A percentile compares a stretch with the other conserved stretches of the same genome.
phyloP scores from a whole-genome alignment of 2,888 invertebrate genomes.

The Aspidiotus rigidus region DNA sequence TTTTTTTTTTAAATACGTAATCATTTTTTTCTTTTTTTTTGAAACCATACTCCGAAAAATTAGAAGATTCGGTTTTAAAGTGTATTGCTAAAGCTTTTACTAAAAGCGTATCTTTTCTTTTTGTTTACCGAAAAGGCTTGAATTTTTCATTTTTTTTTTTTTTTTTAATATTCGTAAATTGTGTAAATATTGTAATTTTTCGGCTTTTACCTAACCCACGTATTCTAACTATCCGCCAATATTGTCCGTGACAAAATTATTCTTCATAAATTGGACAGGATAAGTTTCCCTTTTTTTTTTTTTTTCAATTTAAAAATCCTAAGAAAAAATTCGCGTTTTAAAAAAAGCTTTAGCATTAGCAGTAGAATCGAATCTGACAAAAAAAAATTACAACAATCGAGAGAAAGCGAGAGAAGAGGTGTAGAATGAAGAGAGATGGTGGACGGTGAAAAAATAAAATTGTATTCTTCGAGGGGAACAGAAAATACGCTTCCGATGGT shows the following conservation, averaged over 20 bases:
- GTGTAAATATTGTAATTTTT: slow-evolving; percentile 21
- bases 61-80: slow-evolving; percentile 22
- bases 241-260: neutral
- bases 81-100: slow-evolving; percentile 30
- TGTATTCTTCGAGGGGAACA: slow-evolving; percentile 7
- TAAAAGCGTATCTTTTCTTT: slow-evolving; percentile 9
- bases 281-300: neutral
- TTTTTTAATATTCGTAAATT: slow-evolving; percentile 18
- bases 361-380: slow-evolving; percentile 7
- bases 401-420: neutral
- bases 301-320: neutral
- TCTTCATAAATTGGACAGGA: neutral
- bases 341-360: slow-evolving; percentile 24
- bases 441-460: slow-evolving; percentile 10
- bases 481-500: slow-evolving; percentile 27
- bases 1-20: slow-evolving; percentile 16
- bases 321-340: slow-evolving; percentile 17
- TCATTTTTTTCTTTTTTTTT: slow-evolving; percentile 14
- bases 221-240: slow-evolving; percentile 18
- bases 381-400: slow-evolving; percentile 23
- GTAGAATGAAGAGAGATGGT: neutral
- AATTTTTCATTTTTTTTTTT: slow-evolving; percentile 11
- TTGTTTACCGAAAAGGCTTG: slow-evolving; percentile 3
- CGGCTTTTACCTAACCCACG: slow-evolving; percentile 21
- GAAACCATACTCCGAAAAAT: neutral